Evolutionary conservation across 2,113 vertebrate species (phyloP), one percentile per base, ranked within the genome.

Genomic region (Macrotus californicus): DNA sequence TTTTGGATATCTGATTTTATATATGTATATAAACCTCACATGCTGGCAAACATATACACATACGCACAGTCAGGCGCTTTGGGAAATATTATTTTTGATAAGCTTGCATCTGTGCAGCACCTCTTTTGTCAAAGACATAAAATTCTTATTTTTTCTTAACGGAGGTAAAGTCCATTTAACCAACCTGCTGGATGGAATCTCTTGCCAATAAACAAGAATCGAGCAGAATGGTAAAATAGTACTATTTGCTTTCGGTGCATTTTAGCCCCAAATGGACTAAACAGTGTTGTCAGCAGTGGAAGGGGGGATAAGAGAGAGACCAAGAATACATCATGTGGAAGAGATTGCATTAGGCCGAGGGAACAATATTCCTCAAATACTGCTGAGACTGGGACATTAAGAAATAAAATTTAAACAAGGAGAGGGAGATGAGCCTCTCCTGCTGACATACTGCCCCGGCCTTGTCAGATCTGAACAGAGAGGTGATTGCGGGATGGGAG

Each of bases 321-420:
- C 91, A 94, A 97, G 96, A 98, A 96, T 87, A 97, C 89, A 97
- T 96, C 82, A 2, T 79, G 86, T 97, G 97, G 97, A 98, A 98
- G 97, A 97, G 95, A 98, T 89, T 96, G 86, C 96, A 97, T 98
- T 98, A 98, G 92, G 87, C 91, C 94, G 81, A 95, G 83, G 92
- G 94, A 98, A 97, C 90, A 95, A 94, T 69, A 96, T 94, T 93
- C 95, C 95, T 87, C 90, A 97, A 97, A 97, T 94, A 96, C 92
- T 97, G 97, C 97, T 98, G 98, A 98, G 94, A 94, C 82, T 69
- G 64, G 48, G 24, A 66, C 86, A 97, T 96, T 97, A 98, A 94
- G 90, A 98, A 98, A 98, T 97, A 95, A 87, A 97, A 98, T 98
- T 97, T 97, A 96, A 98, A 97, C 93, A 96, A 91, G 82, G 64